phyloP scores from a whole-genome alignment of 2,797 vertebrate species.

The Merluccius polli region DNA sequence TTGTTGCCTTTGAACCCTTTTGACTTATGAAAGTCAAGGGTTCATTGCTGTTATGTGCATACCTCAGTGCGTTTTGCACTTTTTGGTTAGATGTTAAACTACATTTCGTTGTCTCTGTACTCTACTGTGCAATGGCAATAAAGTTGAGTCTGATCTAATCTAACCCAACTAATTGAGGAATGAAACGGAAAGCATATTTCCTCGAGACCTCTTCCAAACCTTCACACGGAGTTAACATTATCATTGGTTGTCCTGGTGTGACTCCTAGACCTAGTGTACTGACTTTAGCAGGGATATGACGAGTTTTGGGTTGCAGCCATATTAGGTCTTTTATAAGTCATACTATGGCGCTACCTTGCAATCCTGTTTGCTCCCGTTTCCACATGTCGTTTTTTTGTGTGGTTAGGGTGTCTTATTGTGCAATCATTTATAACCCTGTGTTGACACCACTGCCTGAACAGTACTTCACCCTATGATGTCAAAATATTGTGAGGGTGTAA shows the following conservation, averaged over 20 bases:
- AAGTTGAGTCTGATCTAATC: no score
- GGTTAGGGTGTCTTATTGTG: neutral
- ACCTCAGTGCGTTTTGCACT: no score
- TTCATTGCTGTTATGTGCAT: no score
- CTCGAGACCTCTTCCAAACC: neutral
- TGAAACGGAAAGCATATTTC: neutral
- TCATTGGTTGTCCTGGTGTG: neutral
- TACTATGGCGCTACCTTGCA: neutral
- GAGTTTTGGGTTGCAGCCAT: neutral
- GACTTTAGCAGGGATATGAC: neutral
- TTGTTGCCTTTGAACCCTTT: neutral
- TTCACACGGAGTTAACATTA: neutral
- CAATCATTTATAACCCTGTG: neutral
- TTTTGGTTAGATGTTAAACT: no score
- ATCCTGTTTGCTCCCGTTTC: neutral
- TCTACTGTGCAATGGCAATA: no score
- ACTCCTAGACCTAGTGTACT: neutral
- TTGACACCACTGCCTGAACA: no score
- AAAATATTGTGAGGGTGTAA: neutral
- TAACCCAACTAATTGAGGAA: neutral
- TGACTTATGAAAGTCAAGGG: neutral
- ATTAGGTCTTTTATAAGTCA: neutral
- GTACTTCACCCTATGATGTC: no score
- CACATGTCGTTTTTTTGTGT: neutral
- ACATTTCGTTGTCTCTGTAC: no score